Conservation (phyloP, 2,113 vertebrate genomes). For the Tonatia bakeri region DNA sequence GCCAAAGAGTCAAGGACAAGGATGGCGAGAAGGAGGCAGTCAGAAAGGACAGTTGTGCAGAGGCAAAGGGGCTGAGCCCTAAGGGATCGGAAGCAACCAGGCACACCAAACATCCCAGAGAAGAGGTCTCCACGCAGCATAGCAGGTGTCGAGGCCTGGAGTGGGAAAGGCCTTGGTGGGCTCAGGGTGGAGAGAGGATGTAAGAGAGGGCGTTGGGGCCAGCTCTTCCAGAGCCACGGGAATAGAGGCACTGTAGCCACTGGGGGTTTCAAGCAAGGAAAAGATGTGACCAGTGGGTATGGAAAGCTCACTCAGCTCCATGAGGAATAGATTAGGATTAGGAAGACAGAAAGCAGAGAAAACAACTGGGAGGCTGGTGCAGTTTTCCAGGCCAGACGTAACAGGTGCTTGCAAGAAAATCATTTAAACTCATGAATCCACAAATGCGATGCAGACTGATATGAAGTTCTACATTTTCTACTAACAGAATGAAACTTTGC, state of each 20-base stretch:
- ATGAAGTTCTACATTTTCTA: not conserved
- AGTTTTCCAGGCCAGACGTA: not conserved
- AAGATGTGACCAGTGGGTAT: not conserved
- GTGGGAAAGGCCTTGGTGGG: not conserved
- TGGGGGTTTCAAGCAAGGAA: not conserved
- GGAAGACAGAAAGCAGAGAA: not conserved
- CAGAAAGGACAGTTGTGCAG: not conserved
- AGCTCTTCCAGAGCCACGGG: not conserved
- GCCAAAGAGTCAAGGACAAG: not conserved
- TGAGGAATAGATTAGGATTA: not conserved
- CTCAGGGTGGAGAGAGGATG: not conserved
- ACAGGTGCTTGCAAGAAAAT: not conserved
- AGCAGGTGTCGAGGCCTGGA: not conserved
- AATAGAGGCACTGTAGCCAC: not conserved
- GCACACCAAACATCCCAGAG: not conserved
- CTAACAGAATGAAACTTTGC: not conserved
- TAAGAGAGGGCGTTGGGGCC: not conserved
- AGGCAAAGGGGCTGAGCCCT: not conserved
- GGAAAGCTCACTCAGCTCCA: not conserved
- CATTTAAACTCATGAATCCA: not conserved
- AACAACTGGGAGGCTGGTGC: not conserved
- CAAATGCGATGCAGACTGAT: not conserved
- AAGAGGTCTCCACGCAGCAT: not conserved
- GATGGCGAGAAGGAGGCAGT: not conserved
- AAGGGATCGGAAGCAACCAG: not conserved